These are phyloP conservation scores for Oscheius sp. DNA, from an alignment of 2,888 invertebrate species.

Conservation along the genomic window DNA sequence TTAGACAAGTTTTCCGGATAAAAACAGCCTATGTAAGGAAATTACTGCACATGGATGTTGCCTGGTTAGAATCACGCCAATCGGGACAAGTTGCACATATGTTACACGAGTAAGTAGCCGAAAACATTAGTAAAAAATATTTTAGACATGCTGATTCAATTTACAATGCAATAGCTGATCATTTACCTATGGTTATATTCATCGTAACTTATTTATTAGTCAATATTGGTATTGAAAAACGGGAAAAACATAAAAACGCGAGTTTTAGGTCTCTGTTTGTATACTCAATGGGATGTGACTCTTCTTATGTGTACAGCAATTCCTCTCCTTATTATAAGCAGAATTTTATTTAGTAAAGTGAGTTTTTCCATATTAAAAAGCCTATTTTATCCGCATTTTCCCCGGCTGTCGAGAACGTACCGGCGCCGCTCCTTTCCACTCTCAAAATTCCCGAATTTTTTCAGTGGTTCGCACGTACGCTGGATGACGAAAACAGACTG, in stretches of 20 bases:
- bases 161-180: constrained; percentile 71
- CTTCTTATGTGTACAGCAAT: constrained; percentile 68
- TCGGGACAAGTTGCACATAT: constrained; percentile 70
- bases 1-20: constrained; percentile 67
- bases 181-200: constrained; percentile 71
- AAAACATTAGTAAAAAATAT: constrained; percentile 4
- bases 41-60: constrained; percentile 70
- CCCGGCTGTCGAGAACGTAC: too few species aligned
- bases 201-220: constrained; percentile 62
- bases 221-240: constrained; percentile 41
- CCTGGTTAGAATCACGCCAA: constrained; percentile 71
- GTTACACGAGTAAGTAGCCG: constrained; percentile 67
- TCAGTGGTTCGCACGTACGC: constrained; percentile 71
- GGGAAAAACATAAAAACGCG: neutral
- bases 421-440: too few species aligned
- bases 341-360: constrained; percentile 70
- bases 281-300: constrained; percentile 72
- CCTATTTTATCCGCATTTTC: too few species aligned
- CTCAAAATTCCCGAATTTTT: too few species aligned
- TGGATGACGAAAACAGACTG: constrained; percentile 66
- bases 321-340: constrained; percentile 61
- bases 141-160: constrained; percentile 71
- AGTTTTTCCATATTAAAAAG: too few species aligned
- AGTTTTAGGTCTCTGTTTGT: constrained; percentile 54
- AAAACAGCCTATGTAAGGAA: constrained; percentile 69